Evolutionary conservation across 2,113 vertebrate species (phyloP).

Genomic region (Cairina moschata): DNA sequence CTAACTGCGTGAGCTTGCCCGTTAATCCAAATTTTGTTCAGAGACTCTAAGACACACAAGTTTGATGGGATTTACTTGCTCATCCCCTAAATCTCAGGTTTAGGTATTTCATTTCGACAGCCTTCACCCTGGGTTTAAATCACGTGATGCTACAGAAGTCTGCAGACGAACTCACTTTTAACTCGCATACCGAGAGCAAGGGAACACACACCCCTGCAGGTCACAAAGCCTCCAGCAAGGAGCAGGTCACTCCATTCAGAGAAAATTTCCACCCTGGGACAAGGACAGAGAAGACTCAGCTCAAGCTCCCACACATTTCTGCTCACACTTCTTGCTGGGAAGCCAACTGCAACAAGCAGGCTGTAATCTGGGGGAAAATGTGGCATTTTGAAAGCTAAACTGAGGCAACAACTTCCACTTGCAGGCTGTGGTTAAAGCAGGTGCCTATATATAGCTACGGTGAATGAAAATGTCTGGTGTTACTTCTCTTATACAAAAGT

Average conservation of each 20-base stretch:
- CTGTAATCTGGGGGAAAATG: rapidly evolving
- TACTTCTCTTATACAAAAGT: background rate
- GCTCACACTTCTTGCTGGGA: rapidly evolving
- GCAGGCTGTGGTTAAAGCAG: background rate
- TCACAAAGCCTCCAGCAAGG: background rate
- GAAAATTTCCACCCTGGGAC: background rate
- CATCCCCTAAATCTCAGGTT: background rate
- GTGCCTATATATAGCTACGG: background rate
- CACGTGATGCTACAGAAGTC: background rate
- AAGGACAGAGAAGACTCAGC: background rate
- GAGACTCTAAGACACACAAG: background rate
- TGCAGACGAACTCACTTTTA: background rate
- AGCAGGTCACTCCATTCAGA: background rate
- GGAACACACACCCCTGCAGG: background rate
- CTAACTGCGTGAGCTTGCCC: background rate
- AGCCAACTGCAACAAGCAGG: background rate
- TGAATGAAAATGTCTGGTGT: background rate
- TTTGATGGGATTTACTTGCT: background rate
- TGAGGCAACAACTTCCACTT: background rate
- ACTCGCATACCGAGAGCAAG: background rate
- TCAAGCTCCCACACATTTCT: background rate
- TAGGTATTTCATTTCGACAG: background rate
- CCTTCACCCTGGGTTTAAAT: background rate
- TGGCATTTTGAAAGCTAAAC: background rate
- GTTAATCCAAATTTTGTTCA: background rate